Evolutionary conservation across 2,113 vertebrate genomes (phyloP), one percentile per base, ranked within the genome.

Genomic region (Tretioscincus oriximinensis): DNA sequence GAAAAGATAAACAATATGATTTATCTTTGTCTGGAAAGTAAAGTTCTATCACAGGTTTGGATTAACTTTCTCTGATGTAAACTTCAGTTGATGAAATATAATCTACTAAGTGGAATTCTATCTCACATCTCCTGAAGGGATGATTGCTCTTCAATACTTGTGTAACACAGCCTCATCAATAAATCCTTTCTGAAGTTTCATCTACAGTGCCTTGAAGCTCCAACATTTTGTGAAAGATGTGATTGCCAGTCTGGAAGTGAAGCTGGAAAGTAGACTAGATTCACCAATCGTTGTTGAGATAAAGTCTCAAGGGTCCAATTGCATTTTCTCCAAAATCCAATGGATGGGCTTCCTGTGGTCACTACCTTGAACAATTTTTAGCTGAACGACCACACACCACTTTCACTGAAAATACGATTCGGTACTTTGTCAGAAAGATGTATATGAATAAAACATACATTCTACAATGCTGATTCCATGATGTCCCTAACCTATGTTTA

Each of bases 161-260:
- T 67, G 73, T 71, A 76, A 84, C 67, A 81, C 76, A 71, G 76
- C 60, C 60, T 58, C 74, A 76, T 70, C 77, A 84, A 84, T 81
- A 84, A 76, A 76, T 71, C 67, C 61, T 80, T 81, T 26, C 64
- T 82, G 72, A 45, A 88, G 8, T 78, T 18, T 28, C 24, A 28
- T 82, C 29, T 60, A 24, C 49, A 65, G 76, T 82, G 75, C 75
- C 47, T 51, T 70, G 67, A 31, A 24, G 45, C 78, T 80, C 68
- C 49, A 81, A 1, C 9, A 29, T 72, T 72, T 76, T 84, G 58
- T 71, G 68, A 76, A 76, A 72, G 35, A 76, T 76, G 78, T 70
- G 73, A 73, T 72, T 77, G 58, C 73, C 41, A 72, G 22, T 65
- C 31, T 81, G 63, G 68, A 76, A 76, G 2, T 72, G 47, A 71